phyloP scores from a whole-genome alignment of 2,797 vertebrate species.

The Sebastes variabilis region DNA sequence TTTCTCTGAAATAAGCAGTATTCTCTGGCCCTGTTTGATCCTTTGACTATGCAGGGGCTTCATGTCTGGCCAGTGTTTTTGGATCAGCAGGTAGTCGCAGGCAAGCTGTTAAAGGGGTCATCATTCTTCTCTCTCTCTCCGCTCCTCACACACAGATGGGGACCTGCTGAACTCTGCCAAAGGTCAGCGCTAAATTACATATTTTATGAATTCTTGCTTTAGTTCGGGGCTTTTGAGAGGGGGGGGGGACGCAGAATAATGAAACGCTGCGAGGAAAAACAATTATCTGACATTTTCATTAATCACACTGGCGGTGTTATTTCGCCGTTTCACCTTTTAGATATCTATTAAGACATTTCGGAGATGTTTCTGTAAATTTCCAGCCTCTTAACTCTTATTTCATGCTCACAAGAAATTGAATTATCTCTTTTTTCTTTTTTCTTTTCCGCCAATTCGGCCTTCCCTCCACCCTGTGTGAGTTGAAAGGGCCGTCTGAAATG shows the following conservation, averaged over 20 bases:
- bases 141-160: conserved; percentile 93
- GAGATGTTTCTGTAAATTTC: conserved; percentile 24
- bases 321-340: conserved; percentile 29
- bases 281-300: conserved; percentile 66
- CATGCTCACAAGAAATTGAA: conserved; percentile 46
- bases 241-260: conserved; percentile 44
- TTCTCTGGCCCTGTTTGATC: conserved; percentile 94
- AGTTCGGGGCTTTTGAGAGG: conserved; percentile 64
- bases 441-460: conserved; percentile 16
- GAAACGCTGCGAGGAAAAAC: conserved; percentile 54
- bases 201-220: conserved; percentile 85
- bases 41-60: conserved; percentile 88
- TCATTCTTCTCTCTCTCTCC: conserved; percentile 86
- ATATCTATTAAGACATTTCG: conserved; percentile 31
- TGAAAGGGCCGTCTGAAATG: conserved; percentile 69
- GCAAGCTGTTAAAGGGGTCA: conserved; percentile 92
- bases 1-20: conserved; percentile 89
- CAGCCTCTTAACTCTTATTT: conserved; percentile 39
- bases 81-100: conserved; percentile 97
- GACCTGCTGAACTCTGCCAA: conserved; percentile 94
- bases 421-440: conserved; percentile 22
- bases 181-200: conserved; percentile 92
- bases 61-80: conserved; percentile 97
- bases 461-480: conserved; percentile 47
- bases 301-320: conserved; percentile 25